phyloP scores from a whole-genome alignment of 2,113 vertebrate genomes.

The Rhipidura dahli region DNA sequence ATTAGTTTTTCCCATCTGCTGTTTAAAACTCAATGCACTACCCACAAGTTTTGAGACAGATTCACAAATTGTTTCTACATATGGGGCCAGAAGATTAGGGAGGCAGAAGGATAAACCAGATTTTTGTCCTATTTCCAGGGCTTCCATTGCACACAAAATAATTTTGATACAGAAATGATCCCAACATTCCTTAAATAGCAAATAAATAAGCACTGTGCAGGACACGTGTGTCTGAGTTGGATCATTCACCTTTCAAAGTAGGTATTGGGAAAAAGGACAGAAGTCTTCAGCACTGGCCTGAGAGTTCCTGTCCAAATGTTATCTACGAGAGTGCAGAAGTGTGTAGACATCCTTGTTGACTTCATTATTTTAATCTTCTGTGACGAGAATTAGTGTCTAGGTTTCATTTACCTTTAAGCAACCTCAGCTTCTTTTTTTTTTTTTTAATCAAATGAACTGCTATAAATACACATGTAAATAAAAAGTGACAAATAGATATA shows the following conservation, averaged over 20 bases:
- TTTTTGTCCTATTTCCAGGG: background rate
- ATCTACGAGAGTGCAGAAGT: background rate
- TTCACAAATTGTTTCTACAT: background rate
- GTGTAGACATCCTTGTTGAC: background rate
- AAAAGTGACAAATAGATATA: background rate
- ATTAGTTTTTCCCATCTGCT: background rate
- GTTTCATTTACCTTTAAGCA: background rate
- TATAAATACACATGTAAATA: background rate
- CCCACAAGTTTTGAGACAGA: background rate
- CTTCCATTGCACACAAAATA: background rate
- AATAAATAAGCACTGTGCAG: background rate
- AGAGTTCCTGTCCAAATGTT: background rate
- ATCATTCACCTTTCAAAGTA: background rate
- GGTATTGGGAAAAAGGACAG: background rate
- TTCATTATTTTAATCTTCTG: background rate
- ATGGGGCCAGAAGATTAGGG: background rate
- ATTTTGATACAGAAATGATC: background rate
- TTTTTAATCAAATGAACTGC: background rate
- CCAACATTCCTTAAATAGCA: background rate
- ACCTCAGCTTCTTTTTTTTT: background rate
- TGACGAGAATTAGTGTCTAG: background rate
- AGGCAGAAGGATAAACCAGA: background rate
- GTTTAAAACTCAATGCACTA: background rate
- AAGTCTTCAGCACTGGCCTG: background rate
- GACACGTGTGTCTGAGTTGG: background rate